Evolutionary conservation across 2,113 vertebrate genomes (phyloP), one percentile per base, ranked within the genome.

Genomic region (Callionymus lyra): DNA sequence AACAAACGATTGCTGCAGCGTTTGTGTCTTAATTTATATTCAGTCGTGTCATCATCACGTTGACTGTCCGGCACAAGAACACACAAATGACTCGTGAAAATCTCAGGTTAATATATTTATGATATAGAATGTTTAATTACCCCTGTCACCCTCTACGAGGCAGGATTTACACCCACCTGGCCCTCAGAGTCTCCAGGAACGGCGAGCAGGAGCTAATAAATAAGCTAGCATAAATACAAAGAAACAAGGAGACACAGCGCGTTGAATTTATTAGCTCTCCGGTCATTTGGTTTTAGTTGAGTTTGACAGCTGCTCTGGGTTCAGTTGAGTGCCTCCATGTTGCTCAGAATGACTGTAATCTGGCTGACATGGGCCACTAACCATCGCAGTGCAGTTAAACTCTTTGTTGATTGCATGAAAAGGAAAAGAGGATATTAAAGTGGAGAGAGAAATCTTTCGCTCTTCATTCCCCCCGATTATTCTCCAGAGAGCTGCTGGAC

Each of bases 261-360:
- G 31, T 45, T 16, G 47, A 56, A 45, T 44, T 47, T 57, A 44
- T 65, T 52, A 56, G 53, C 44, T 43, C 39, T 43, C 63, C 50
- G 36, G 19, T 69, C 19, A 4, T 38, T 36, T 38, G 34, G 36
- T 43, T 64, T 31, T 12, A 38, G 52, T 38, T 51, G 37, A 53
- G 54, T 60, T 33, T 54, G 53, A 73, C 71, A 69, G 57, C 64
- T 59, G 47, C 59, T 56, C 21, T 2, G 31, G 56, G 56, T 68
- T 62, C 42, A 58, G 60, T 12, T 42, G 57, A 70, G 54, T 15
- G 50, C 34, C 39, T 35, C 31, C 49, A 44, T 34, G 56, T 42
- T 41, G 63, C 59, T 65, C 56, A 50, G 50, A 65, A 63, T 42
- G 50, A 53, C 52, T 71, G 44, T 54, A 46, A 54, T 68, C 53